Evolutionary conservation across 2,797 vertebrate species (phyloP).

Genomic region (Streptopelia turtur): DNA sequence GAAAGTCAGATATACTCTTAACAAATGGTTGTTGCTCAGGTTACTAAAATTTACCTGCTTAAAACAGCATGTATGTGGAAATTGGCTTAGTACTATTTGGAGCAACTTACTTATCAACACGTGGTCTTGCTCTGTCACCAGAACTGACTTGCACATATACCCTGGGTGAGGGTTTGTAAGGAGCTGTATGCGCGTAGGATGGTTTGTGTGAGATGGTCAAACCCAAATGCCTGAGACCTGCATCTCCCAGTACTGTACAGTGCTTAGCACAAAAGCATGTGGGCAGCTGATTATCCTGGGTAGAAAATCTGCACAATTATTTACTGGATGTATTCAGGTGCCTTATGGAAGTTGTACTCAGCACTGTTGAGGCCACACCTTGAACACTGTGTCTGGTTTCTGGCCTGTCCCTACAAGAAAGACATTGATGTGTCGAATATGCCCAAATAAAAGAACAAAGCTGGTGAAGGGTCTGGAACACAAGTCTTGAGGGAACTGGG

Average conservation of each 20-base stretch:
- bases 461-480: not conserved
- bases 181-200: not conserved
- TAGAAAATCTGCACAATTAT: not conserved
- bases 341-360: not conserved
- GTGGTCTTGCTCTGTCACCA: not conserved
- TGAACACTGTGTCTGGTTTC: fast-evolving
- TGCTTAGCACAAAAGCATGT: not conserved
- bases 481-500: not conserved
- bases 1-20: not conserved
- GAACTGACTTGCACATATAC: not conserved
- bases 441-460: no score
- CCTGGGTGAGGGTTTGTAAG: not conserved
- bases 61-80: not conserved
- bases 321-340: not conserved
- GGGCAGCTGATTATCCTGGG: not conserved
- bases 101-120: not conserved
- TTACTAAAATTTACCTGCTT: not conserved
- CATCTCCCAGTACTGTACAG: not conserved
- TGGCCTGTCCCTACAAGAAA: not conserved
- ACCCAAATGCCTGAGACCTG: not conserved
- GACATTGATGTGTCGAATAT: fast-evolving
- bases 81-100: not conserved
- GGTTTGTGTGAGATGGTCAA: not conserved
- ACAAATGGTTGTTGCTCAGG: not conserved
- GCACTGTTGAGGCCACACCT: not conserved